Conservation (phyloP, 2,113 vertebrate species). For the Indicator maculatus region DNA sequence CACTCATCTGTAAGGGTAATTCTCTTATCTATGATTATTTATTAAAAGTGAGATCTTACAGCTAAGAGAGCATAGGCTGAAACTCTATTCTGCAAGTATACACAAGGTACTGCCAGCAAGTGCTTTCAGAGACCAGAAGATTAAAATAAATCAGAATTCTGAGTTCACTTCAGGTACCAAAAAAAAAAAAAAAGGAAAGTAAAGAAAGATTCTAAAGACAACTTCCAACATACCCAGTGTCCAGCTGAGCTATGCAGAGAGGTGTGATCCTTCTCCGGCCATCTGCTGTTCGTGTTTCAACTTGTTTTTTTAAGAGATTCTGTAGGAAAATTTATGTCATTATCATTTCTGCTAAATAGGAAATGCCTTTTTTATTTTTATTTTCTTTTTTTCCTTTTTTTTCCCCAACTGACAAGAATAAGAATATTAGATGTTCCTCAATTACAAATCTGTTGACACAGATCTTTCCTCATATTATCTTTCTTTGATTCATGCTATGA, state of each 20-base stretch:
- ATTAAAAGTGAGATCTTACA: not conserved
- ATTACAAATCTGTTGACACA: not conserved
- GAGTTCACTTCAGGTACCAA: not conserved
- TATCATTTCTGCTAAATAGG: not conserved
- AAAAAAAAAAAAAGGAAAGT: not conserved
- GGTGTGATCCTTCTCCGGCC: slow-evolving; percentile 95
- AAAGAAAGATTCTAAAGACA: not conserved
- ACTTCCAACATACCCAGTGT: slow-evolving; percentile 87
- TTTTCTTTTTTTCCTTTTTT: too few species aligned
- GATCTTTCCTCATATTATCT: not conserved
- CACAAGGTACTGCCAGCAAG: not conserved
- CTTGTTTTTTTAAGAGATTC: slow-evolving; percentile 99
- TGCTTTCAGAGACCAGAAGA: not conserved
- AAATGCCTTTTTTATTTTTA: not conserved
- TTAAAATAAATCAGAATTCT: not conserved
- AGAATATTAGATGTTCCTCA: not conserved
- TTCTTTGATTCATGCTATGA: not conserved
- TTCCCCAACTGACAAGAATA: not conserved
- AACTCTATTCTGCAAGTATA: not conserved
- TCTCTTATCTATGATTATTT: not conserved
- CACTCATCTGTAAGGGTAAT: not conserved
- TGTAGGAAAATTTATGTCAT: slow-evolving; percentile 60
- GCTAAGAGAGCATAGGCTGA: not conserved
- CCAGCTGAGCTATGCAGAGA: slow-evolving; percentile 97
- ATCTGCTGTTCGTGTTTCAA: slow-evolving; percentile 95